Evolutionary conservation across 2,888 invertebrate genomes (phyloP).

Genomic region (Taphrorychus bicolor): DNA sequence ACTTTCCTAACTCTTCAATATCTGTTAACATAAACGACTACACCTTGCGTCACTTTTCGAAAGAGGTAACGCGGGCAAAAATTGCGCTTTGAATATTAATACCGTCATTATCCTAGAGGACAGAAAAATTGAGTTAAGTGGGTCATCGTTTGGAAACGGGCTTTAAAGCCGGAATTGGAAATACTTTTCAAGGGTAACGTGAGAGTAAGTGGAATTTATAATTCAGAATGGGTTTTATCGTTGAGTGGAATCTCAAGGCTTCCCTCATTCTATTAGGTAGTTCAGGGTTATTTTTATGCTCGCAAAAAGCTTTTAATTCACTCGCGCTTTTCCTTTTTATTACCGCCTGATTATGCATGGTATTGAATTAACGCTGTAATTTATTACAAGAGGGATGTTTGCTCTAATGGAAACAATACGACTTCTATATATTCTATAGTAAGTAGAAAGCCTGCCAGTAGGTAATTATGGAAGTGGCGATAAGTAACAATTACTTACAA

Average conservation of each 20-base stretch:
- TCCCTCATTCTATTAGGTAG: slow-evolving; percentile 2
- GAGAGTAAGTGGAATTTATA: slow-evolving; percentile 15
- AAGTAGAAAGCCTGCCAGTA: too few species aligned
- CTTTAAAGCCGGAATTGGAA: slow-evolving; percentile 12
- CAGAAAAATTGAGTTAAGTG: slow-evolving; percentile 16
- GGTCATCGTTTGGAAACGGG: slow-evolving; percentile 16
- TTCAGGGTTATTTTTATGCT: neutral
- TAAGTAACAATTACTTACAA: slow-evolving; percentile 56
- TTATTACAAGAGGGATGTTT: neutral
- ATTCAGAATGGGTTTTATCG: slow-evolving; percentile 8
- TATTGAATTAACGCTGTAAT: neutral
- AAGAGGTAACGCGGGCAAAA: neutral
- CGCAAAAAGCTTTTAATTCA: slow-evolving; percentile 10
- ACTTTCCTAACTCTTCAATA: too few species aligned
- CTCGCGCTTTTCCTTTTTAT: slow-evolving; percentile 7
- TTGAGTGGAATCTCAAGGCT: slow-evolving; percentile 15
- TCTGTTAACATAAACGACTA: neutral
- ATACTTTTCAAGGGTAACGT: slow-evolving; percentile 8
- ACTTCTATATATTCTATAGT: too few species aligned
- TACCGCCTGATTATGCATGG: neutral
- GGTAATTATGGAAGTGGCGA: too few species aligned
- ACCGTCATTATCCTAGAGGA: slow-evolving; percentile 1
- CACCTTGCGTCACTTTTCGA: neutral
- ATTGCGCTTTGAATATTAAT: slow-evolving; percentile 11
- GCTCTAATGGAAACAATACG: neutral